Percentiles rank a stretch among this genome's conserved stretches.
These are phyloP conservation scores for Cremastinae sp. DNA, from an alignment of 2,888 invertebrate genomes.

Conservation along the genomic window DNA sequence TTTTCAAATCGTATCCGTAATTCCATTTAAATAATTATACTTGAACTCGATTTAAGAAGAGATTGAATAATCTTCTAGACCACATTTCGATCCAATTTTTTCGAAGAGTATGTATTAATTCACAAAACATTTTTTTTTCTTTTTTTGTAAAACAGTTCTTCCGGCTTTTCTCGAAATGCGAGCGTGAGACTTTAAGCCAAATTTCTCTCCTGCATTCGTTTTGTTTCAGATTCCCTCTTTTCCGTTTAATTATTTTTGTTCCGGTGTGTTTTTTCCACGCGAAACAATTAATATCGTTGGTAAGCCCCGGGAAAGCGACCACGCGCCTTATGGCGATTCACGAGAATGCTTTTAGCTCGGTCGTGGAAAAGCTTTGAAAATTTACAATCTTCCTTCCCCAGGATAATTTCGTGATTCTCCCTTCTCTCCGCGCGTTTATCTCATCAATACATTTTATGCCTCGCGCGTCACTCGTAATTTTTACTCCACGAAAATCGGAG, in stretches of 20 bases:
- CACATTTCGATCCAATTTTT: no score
- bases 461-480: conserved; percentile 45
- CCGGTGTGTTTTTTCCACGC: conserved; percentile 1
- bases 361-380: conserved; percentile 46
- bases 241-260: conserved; percentile 4
- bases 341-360: conserved; percentile 14
- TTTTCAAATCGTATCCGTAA: no score
- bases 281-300: conserved; percentile 55
- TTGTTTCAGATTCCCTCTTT: conserved; percentile 29
- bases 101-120: no score
- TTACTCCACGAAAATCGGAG: conserved; percentile 11
- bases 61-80: no score
- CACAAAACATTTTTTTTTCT: no score
- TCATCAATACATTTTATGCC: conserved; percentile 3
- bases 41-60: no score
- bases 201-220: conserved; percentile 7
- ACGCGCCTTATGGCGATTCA: conserved; percentile 28
- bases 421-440: conserved; percentile 14
- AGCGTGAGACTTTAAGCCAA: no score
- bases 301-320: conserved; percentile 38
- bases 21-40: no score
- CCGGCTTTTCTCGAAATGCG: no score
- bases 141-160: no score
- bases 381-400: conserved; percentile 42
- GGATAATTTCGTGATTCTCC: no score